phyloP scores from a whole-genome alignment of 2,113 vertebrate species.

The Mixornis gularis region DNA sequence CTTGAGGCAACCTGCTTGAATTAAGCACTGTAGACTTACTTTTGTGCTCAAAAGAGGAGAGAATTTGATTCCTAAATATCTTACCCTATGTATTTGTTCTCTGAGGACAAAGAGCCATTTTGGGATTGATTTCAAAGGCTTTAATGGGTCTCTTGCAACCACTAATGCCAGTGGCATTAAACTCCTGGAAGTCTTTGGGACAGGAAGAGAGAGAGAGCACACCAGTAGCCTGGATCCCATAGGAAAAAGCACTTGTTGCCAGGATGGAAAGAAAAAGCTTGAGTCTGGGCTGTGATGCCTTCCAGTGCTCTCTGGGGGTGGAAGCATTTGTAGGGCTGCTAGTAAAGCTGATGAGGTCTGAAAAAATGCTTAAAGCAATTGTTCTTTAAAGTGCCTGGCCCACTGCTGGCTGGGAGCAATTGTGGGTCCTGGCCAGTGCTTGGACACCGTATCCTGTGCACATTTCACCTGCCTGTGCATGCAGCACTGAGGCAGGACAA shows the following conservation, averaged over 20 bases:
- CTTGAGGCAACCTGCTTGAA: conserved; percentile 24
- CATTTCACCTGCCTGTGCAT: background rate
- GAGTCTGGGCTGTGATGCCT: background rate
- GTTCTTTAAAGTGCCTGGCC: background rate
- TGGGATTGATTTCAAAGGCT: background rate
- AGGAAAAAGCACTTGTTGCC: background rate
- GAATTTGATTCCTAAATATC: background rate
- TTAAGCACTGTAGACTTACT: background rate
- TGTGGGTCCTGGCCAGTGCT: background rate
- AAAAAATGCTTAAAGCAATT: background rate
- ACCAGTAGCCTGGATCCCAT: background rate
- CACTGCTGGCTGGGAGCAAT: background rate
- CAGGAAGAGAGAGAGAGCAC: background rate
- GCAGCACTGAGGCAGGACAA: background rate
- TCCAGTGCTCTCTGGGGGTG: background rate
- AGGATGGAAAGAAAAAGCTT: background rate
- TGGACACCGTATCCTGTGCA: background rate
- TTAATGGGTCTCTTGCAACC: background rate
- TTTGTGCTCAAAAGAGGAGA: background rate
- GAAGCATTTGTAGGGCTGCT: background rate
- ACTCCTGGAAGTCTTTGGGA: background rate
- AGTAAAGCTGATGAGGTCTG: background rate
- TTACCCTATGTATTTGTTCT: background rate
- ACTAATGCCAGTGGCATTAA: background rate
- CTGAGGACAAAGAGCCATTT: background rate